Base-by-base conservation (phyloP, 2,888 invertebrate genomes). In the Drosophila imparisetae region DNA sequence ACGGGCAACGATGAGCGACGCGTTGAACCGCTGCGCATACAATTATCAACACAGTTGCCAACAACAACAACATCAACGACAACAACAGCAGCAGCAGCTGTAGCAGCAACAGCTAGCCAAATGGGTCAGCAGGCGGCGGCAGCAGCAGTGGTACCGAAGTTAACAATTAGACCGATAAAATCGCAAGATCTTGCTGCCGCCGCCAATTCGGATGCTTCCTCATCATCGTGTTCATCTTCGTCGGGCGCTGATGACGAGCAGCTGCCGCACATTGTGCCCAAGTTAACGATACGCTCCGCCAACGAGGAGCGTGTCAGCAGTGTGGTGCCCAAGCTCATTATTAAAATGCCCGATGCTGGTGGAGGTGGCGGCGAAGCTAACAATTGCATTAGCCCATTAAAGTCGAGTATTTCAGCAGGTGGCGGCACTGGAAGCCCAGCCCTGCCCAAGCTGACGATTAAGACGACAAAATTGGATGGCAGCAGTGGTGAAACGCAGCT, bases 401-500 rank as follows among this genome's bases (percentile, higher is more conserved):
- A 38, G 30, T 30, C 40, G 21, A 42, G 27, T 18, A 15, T 53
- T 21, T 40, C 29, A 36, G 54, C n/a, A 40, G 66, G 21, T 27
- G 57, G 53, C 29, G 45, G 27, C 13, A 50, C 55, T 13, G 52
- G 30, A 2, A 30, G 52, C 15, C n/a, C 66, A 36, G 58, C 94
- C 83, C 91, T 95, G 89, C 94, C 95, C 85, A 95, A 95, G 92
- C 93, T 95, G 71, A 95, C 94, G 45, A 94, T 94, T 8, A 78
- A 78, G 60, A 95, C 95, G 91, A 93, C 94, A 0, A 91, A 92
- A 45, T 64, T 91, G 57, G 92, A 92, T 74, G 91, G 91, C 21
- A 89, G 86, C 21, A 89, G 87, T 21, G 79, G 79, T 45, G 93
- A 93, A 66, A 91, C 92, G 4, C 82, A 86, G 59, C 82, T 91